These are phyloP conservation scores for Aphis gossypii DNA, from an alignment of 1,140 invertebrate genomes.

Conservation along the genomic window DNA sequence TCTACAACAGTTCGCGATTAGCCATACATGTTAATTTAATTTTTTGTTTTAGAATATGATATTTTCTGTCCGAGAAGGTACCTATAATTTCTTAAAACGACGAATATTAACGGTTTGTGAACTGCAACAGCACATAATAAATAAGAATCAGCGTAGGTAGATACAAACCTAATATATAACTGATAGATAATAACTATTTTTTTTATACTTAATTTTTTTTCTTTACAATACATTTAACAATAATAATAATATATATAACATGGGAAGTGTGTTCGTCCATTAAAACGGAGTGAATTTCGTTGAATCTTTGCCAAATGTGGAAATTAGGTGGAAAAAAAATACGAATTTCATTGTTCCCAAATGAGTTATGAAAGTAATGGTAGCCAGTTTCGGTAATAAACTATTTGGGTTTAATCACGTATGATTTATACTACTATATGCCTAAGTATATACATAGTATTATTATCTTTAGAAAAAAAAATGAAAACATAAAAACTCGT, in stretches of 20 bases:
- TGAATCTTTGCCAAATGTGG: constrained; percentile 46
- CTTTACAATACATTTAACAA: constrained; percentile 49
- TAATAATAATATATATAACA: background rate
- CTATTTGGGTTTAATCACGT: constrained; percentile 39
- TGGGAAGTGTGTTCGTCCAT: constrained; percentile 23
- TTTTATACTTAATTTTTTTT: constrained; percentile 42
- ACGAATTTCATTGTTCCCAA: constrained; percentile 50
- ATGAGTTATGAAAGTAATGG: constrained; percentile 31
- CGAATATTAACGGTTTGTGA: background rate
- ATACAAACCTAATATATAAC: background rate
- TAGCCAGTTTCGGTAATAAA: constrained; percentile 42
- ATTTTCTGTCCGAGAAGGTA: background rate
- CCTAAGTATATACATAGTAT: constrained; percentile 11
- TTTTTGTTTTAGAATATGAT: background rate
- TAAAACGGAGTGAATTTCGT: constrained; percentile 38
- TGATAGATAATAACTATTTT: constrained; percentile 2
- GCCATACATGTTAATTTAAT: background rate
- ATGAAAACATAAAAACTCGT: background rate
- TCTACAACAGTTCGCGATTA: background rate
- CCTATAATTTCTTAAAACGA: background rate
- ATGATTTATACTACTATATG: constrained; percentile 43
- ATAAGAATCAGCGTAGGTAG: background rate
- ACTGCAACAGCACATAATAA: background rate
- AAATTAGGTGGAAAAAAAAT: constrained; percentile 49
- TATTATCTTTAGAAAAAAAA: constrained; percentile 8